phyloP scores from a whole-genome alignment of 2,888 invertebrate genomes.

The Drosophila nigricruria region DNA sequence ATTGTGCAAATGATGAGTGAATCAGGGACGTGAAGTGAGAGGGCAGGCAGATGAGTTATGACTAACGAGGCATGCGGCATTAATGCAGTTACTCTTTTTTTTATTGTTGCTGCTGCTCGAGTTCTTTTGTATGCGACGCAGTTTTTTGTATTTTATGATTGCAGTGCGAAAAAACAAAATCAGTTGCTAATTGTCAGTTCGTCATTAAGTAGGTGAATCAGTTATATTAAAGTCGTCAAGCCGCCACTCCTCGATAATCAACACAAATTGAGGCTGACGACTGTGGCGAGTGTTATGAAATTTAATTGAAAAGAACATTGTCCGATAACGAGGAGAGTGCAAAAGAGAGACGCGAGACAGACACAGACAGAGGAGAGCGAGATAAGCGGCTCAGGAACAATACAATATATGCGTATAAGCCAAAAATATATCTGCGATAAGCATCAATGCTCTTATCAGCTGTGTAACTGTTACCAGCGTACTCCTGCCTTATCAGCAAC shows the following conservation, averaged over 20 bases:
- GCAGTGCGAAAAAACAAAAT: constrained; percentile 31
- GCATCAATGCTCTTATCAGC: constrained; percentile 24
- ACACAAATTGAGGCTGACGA: constrained; percentile 44
- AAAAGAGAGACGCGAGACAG: background rate
- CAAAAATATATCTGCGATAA: constrained; percentile 7
- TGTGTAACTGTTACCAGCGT: constrained; percentile 10
- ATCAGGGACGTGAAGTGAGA: background rate
- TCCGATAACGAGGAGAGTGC: constrained; percentile 36
- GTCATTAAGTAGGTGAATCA: constrained; percentile 62
- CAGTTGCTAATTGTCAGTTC: constrained; percentile 64
- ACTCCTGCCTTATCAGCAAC: constrained; percentile 9
- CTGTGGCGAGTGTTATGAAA: constrained; percentile 49
- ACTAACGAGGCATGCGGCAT: constrained; percentile 26
- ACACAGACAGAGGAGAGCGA: constrained; percentile 2
- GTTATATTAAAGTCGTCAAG: constrained; percentile 38
- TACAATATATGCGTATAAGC: constrained; percentile 13
- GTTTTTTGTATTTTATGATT: constrained; percentile 35
- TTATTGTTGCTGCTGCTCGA: constrained; percentile 1
- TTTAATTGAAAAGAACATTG: constrained; percentile 50
- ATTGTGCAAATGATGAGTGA: background rate
- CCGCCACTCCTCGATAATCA: constrained; percentile 43
- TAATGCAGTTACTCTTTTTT: background rate
- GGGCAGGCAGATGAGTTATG: constrained; percentile 13
- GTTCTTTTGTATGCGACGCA: constrained; percentile 20
- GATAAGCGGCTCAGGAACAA: constrained; percentile 8